These are phyloP conservation scores for Chaetodon trifasciatus DNA, from an alignment of 2,797 vertebrate genomes.

Conservation along the genomic window DNA sequence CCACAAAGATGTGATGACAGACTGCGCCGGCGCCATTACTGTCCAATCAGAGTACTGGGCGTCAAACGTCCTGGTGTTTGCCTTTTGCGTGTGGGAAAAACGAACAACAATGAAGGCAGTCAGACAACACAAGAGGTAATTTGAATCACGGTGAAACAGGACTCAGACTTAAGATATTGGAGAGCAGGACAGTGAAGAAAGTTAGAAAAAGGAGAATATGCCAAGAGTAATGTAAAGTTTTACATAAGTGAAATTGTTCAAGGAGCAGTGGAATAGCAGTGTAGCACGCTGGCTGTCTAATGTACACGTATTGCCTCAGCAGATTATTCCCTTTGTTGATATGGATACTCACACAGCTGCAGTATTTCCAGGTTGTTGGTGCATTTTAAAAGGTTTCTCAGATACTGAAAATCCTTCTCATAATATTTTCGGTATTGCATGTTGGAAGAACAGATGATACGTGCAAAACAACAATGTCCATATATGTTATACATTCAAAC, in stretches of 20 bases:
- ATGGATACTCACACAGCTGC: not conserved
- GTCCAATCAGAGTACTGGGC: conserved; percentile 27
- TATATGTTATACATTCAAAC: not conserved
- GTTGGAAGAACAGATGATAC: not conserved
- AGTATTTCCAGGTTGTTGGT: not conserved
- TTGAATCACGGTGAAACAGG: no score
- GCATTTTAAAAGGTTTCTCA: not conserved
- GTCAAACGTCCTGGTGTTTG: not conserved
- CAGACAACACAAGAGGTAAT: not conserved
- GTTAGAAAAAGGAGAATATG: not conserved
- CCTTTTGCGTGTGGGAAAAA: no score
- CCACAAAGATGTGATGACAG: fast-evolving
- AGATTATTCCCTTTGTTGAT: not conserved
- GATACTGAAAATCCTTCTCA: not conserved
- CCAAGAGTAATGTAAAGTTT: no score
- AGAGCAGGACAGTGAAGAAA: not conserved
- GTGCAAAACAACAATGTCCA: not conserved
- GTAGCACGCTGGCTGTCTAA: not conserved
- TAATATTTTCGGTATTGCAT: not conserved
- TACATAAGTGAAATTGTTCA: no score
- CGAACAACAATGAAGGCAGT: not conserved
- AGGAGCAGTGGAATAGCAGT: not conserved
- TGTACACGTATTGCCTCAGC: not conserved
- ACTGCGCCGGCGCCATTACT: not conserved
- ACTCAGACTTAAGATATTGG: no score